Conservation (phyloP, 2,113 vertebrate genomes). For the Corydoras maculifer region DNA sequence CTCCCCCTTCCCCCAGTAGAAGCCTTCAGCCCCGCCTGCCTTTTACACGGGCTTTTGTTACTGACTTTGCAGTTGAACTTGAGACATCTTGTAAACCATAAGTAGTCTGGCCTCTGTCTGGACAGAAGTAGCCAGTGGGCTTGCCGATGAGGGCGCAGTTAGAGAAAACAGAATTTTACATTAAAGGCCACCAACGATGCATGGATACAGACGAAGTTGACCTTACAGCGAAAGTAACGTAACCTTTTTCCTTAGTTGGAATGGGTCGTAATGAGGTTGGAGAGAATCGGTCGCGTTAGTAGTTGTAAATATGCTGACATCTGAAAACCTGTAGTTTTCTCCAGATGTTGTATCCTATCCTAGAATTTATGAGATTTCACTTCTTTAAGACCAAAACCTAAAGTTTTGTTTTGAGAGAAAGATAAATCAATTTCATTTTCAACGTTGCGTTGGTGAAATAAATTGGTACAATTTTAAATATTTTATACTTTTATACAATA, state of each 20-base stretch:
- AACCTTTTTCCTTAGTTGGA: not conserved
- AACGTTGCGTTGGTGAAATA: too few species aligned
- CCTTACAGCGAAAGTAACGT: conserved; percentile 1
- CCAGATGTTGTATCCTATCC: not conserved
- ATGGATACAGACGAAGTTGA: conserved; percentile 7
- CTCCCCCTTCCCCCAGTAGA: too few species aligned
- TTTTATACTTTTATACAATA: too few species aligned
- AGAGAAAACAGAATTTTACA: conserved; percentile 33
- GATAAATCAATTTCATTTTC: too few species aligned
- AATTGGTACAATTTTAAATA: too few species aligned
- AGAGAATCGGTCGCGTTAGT: not conserved
- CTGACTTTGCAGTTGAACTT: conserved; percentile 74
- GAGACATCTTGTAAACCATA: conserved; percentile 72
- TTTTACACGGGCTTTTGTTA: conserved; percentile 1
- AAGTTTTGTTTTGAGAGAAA: too few species aligned
- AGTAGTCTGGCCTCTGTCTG: conserved; percentile 70
- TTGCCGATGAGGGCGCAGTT: conserved; percentile 16
- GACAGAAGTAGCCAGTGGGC: conserved; percentile 47
- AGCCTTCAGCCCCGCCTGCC: too few species aligned
- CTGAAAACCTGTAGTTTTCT: not conserved
- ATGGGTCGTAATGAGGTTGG: too few species aligned
- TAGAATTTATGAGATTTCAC: too few species aligned
- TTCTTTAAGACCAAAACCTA: too few species aligned
- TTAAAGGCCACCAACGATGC: conserved; percentile 37
- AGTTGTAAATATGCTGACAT: not conserved